These are phyloP conservation scores for Tetramorium simillimum DNA, from an alignment of 1,140 invertebrate species.

Conservation along the genomic window DNA sequence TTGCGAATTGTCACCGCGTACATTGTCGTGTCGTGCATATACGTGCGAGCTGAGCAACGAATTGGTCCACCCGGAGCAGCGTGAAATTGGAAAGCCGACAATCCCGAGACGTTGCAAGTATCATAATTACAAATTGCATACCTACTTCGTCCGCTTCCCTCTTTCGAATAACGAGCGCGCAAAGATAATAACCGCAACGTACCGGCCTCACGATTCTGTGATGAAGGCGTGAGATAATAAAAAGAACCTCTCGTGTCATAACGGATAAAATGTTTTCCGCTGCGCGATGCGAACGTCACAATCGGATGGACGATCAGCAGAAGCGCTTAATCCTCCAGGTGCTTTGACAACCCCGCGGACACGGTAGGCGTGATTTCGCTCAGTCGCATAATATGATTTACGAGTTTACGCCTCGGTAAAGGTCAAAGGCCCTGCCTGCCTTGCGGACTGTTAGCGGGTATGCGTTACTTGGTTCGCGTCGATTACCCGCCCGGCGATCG, in stretches of 20 bases:
- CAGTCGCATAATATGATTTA: constrained; percentile 63
- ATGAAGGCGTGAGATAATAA: constrained; percentile 39
- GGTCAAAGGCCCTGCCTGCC: constrained; percentile 44
- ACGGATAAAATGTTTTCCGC: constrained; percentile 23
- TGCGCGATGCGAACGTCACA: background rate
- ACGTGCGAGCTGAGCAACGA: background rate
- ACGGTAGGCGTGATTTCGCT: constrained; percentile 34
- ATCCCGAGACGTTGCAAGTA: constrained; percentile 24
- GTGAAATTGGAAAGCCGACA: constrained; percentile 39
- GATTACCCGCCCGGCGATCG: constrained; percentile 26
- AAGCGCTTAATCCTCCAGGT: background rate
- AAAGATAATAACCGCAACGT: constrained; percentile 39
- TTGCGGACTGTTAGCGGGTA: constrained; percentile 50
- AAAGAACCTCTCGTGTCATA: constrained; percentile 31
- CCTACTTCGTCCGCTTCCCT: constrained; percentile 19
- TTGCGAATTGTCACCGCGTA: background rate
- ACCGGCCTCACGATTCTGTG: background rate
- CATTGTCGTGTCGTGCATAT: background rate
- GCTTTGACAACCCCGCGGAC: constrained; percentile 5
- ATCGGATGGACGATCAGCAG: background rate
- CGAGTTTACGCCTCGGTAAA: constrained; percentile 45
- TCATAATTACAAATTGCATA: constrained; percentile 6
- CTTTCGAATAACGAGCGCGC: constrained; percentile 34
- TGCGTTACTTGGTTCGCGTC: constrained; percentile 54
- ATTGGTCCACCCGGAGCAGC: background rate